Conservation (phyloP, 2,113 vertebrate genomes). For the Prolemur simus region DNA sequence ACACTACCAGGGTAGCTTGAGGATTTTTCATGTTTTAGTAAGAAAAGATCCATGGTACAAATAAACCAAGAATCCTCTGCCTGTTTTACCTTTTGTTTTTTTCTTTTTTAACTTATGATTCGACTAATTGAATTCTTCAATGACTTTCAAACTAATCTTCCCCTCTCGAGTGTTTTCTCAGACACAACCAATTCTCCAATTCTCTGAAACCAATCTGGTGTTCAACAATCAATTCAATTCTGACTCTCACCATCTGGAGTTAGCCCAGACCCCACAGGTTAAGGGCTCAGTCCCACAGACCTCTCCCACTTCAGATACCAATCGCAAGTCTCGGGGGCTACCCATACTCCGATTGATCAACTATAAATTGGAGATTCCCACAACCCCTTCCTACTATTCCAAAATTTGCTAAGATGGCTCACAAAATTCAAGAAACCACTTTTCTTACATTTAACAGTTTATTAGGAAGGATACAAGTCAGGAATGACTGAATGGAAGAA, state of each 20-base stretch:
- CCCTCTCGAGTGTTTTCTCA: not conserved
- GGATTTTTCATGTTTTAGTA: conserved; percentile 2
- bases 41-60: not conserved
- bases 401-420: not conserved
- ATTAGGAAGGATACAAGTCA: not conserved
- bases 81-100: not conserved
- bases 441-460: not conserved
- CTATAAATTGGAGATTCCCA: not conserved
- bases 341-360: not conserved
- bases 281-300: not conserved
- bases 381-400: not conserved
- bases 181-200: not conserved
- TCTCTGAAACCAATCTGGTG: not conserved
- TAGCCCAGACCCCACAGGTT: not conserved
- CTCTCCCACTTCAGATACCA: not conserved
- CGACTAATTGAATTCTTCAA: not conserved
- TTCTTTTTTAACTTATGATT: not conserved
- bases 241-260: not conserved
- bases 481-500: not conserved
- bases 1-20: not conserved
- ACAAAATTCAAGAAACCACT: not conserved
- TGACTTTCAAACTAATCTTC: not conserved
- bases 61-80: not conserved
- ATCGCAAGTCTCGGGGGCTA: not conserved
- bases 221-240: not conserved